These are phyloP conservation scores for Trissolcus japonicus DNA, from an alignment of 2,888 invertebrate genomes.

Conservation along the genomic window DNA sequence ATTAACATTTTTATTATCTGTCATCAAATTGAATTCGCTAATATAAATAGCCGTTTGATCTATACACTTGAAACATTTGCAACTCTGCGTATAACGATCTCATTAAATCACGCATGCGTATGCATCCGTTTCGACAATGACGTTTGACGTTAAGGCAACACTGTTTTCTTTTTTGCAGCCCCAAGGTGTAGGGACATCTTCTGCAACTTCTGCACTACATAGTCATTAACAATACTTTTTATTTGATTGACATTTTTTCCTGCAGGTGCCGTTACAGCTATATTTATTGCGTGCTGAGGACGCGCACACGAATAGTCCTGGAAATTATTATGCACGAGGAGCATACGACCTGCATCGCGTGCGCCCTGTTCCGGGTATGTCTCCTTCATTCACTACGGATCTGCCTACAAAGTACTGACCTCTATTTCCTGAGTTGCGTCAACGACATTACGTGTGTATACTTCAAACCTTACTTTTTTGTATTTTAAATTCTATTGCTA, in stretches of 20 bases:
- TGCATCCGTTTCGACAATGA: constrained; percentile 8
- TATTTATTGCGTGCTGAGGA: constrained; percentile 53
- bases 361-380: constrained; percentile 64
- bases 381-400: constrained; percentile 60
- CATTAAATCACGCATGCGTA: constrained; percentile 33
- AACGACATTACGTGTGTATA: constrained; percentile 1
- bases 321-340: constrained; percentile 64
- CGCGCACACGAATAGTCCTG: constrained; percentile 46
- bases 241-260: constrained; percentile 47
- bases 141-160: constrained; percentile 7
- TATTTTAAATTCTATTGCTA: too few species aligned
- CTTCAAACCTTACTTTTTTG: constrained; percentile 22
- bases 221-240: constrained; percentile 61
- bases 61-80: constrained; percentile 16
- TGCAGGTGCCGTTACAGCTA: constrained; percentile 53
- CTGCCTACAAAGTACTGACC: constrained; percentile 53
- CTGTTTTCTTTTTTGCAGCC: constrained; percentile 37
- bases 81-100: constrained; percentile 16
- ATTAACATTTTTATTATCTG: constrained; percentile 4
- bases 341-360: constrained; percentile 50
- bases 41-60: constrained; percentile 4
- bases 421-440: constrained; percentile 54
- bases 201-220: constrained; percentile 7
- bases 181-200: constrained; percentile 45
- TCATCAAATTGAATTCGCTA: constrained; percentile 10